Conservation (phyloP, 1,140 invertebrate genomes). For the Aphelinus certus region DNA sequence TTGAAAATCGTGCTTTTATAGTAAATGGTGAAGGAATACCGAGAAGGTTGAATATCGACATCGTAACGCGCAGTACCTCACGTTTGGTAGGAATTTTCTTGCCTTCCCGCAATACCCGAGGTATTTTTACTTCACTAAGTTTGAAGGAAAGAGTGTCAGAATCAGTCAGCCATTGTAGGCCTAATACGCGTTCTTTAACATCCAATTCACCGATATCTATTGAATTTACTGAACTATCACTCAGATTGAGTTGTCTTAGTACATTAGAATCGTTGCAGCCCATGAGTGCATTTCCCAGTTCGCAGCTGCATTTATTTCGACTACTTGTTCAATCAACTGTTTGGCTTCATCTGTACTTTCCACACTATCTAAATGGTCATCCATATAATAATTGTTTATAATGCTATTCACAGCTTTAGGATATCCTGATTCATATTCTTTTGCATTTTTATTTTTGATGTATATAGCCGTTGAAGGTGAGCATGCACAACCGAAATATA, state of each 20-base stretch:
- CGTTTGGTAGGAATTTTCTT: constrained; percentile 33
- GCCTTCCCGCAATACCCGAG: constrained; percentile 9
- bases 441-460: constrained; percentile 22
- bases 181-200: constrained; percentile 10
- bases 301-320: no score
- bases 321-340: no score
- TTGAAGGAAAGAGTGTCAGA: constrained; percentile 5
- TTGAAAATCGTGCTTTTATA: constrained; percentile 41
- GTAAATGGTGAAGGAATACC: constrained; percentile 42
- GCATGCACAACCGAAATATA: constrained; percentile 54
- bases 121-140: constrained; percentile 5
- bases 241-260: no score
- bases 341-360: no score
- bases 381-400: neutral
- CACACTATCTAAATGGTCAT: no score
- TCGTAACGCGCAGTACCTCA: constrained; percentile 34
- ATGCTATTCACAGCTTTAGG: neutral
- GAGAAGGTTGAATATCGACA: constrained; percentile 47
- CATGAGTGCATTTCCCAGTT: no score
- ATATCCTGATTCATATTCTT: neutral
- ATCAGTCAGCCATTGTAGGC: constrained; percentile 12
- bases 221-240: no score
- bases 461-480: constrained; percentile 49
- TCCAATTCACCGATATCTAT: neutral
- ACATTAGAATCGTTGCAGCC: no score